Base-by-base conservation (phyloP, 2,797 vertebrate species). In the Gouania willdenowi region DNA sequence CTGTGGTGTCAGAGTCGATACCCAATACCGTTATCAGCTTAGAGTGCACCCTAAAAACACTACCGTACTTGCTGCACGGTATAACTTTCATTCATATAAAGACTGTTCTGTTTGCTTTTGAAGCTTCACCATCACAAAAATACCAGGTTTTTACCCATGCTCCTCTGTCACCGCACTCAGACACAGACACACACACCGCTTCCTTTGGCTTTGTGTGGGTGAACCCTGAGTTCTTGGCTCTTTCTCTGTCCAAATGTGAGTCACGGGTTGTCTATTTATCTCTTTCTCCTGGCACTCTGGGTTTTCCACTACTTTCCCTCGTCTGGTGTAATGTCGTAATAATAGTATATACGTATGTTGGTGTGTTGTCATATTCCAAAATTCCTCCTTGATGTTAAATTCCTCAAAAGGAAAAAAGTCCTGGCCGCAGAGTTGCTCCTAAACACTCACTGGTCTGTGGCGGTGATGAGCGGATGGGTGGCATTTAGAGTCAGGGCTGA, bases 191-290 rank as follows among this genome's bases (percentile, higher is more conserved):
- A 69, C 53, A 62, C 30, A 46, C 29, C 26, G 58, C 71, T 77
- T 79, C 71, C 75, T 68, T 55, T 51, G 71, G 62, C 61, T 72
- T 70, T 22, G 56, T 77, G 71, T 74, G 69, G 79, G 62, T 74
- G 71, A 77, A 77, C 67, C 72, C 69, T 79, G 72, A 72, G 77
- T 79, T 84, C 85, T 73, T 70, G 69, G 62, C 53, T 70, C 44
- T 21, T 19, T 64, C 40, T 68, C 25, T 42, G 26, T 60, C 24
- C 19, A 57, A 75, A 79, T 83, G 66, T 81, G 81, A 84, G 65
- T 81, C 76, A 79, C 72, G 59, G 50, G 43, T 71, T 71, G 79
- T 80, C 71, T 83, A 82, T 85, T 85, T 83, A 79, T 84, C 77
- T 44, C 60, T 56, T 51, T 75, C 39, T 62, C 60, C 69, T 49